Evolutionary conservation across 2,888 invertebrate genomes (phyloP), one percentile per base, ranked within the genome.

Genomic region (Eupithecia tripunctaria): DNA sequence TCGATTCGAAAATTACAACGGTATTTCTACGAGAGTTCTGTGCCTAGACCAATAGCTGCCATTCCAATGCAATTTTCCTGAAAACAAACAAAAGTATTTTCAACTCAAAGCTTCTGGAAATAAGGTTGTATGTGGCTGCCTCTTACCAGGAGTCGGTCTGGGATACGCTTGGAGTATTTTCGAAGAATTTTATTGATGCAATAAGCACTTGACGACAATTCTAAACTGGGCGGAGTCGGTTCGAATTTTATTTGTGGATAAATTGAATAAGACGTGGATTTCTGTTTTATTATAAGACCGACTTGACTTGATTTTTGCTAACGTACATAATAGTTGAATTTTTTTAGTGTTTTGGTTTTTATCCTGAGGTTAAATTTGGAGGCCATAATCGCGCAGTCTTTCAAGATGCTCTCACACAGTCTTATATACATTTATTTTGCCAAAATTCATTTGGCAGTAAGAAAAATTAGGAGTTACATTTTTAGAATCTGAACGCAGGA

Each of bases 121-220:
- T 76, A 84, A 65, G 67, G 67, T 56, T 71, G 36, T 69, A 62
- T 43, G 6, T 32, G 71, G 4, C 70, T 63, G 60, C 21, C 10
- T 27, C 64, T 79, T 75, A 80, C 59, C 27, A 65, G 81, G 83
- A 85, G 85, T 87, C 80, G 84, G 82, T 85, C 83, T 84, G 85
- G 83, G 84, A 85, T 84, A 85, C 82, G 86, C 81, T 85, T 81
- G 73, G 82, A 86, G 86, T 86, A 87, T 88, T 90, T 87, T 85
- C 85, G 84, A 84, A 86, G 83, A 81, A 84, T 89, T 91, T 91
- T 90, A 91, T 91, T 86, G 90, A 89, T 86, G 90, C 89, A 90
- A 90, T 91, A 91, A 90, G 88, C 83, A 86, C 86, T 89, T 82
- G 83, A 85, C 80, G 83, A 84, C 80, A 79, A 80, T 84, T 84